These are phyloP conservation scores for Centropus unirufus DNA, from an alignment of 2,113 vertebrate species.

Conservation along the genomic window DNA sequence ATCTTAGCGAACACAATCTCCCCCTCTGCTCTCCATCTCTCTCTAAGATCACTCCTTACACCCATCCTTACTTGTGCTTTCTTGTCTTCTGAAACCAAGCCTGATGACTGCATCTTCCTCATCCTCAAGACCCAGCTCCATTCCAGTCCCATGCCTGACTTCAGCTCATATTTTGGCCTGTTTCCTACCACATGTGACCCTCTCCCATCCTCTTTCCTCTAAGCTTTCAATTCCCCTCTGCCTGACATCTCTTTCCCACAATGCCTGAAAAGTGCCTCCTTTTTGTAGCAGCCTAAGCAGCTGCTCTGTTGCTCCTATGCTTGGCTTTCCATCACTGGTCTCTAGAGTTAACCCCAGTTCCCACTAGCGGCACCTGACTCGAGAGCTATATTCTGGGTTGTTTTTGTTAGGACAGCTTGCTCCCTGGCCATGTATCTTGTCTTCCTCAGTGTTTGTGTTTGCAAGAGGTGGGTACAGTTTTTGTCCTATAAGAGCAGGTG, in stretches of 20 bases:
- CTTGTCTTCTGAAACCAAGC: neutral
- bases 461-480: neutral
- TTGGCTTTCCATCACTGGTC: neutral
- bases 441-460: neutral
- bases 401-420: neutral
- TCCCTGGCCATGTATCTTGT: neutral
- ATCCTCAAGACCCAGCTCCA: neutral
- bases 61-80: neutral
- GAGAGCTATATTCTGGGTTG: neutral
- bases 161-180: neutral
- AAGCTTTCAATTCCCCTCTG: neutral
- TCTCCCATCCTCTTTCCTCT: neutral
- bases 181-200: neutral
- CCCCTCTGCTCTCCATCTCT: neutral
- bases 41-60: neutral
- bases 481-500: neutral
- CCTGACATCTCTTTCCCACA: neutral
- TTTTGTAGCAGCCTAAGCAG: neutral
- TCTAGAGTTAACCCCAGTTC: neutral
- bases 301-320: neutral
- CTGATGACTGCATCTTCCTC: neutral
- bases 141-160: neutral
- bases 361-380: neutral
- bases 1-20: neutral
- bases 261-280: neutral